Percentiles rank a stretch among this genome's conserved stretches.
These are phyloP conservation scores for Oligia strigilis DNA, from an alignment of 2,888 invertebrate species.

Conservation along the genomic window DNA sequence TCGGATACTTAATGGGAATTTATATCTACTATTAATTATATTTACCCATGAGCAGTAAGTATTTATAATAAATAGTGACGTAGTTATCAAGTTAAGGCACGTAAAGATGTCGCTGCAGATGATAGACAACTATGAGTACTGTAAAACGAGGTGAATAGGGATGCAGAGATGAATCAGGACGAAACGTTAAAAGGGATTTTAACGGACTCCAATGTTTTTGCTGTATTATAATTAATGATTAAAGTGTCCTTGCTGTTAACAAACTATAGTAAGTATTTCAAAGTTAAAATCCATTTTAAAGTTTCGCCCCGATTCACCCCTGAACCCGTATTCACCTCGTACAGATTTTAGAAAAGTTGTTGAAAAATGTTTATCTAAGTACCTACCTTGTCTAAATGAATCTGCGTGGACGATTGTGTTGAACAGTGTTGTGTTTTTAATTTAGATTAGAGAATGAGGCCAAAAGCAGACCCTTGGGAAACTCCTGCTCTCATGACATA, in stretches of 20 bases:
- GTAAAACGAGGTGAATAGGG: not conserved
- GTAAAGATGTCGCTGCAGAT: conserved; percentile 11
- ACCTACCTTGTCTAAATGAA: not conserved
- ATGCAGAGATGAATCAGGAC: not conserved
- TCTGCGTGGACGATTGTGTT: not conserved
- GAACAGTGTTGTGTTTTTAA: not conserved
- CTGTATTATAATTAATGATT: too few species aligned
- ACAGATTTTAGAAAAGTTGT: not conserved
- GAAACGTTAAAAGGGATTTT: not conserved
- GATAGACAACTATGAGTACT: not conserved
- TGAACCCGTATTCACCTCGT: not conserved
- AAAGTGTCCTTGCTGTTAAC: not conserved
- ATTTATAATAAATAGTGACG: conserved; percentile 5
- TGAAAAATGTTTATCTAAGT: too few species aligned
- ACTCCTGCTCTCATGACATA: not conserved
- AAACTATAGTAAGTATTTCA: not conserved
- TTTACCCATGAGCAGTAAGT: conserved; percentile 48
- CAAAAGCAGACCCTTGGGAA: not conserved
- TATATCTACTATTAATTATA: conserved; percentile 11
- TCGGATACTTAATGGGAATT: conserved; percentile 24
- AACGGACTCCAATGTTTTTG: too few species aligned
- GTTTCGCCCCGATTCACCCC: not conserved
- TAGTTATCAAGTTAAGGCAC: not conserved
- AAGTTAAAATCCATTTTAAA: not conserved
- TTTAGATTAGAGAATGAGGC: not conserved